phyloP scores from a whole-genome alignment of 2,888 invertebrate genomes.

The Agapetus fuscipes region DNA sequence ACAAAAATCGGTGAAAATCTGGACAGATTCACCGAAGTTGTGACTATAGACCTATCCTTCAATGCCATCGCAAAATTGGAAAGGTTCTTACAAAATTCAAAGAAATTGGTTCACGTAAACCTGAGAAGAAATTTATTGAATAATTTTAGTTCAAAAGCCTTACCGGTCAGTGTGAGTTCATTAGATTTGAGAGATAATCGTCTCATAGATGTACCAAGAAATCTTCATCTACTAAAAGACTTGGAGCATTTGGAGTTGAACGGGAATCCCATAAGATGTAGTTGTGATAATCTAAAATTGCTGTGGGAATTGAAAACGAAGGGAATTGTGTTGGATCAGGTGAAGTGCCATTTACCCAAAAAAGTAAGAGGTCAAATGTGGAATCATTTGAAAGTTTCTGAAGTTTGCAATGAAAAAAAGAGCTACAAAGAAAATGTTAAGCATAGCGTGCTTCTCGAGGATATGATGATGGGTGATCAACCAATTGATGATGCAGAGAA shows the following conservation, averaged over 20 bases:
- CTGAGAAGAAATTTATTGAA: slow-evolving; percentile 52
- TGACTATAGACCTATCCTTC: slow-evolving; percentile 53
- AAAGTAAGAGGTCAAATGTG: slow-evolving; percentile 45
- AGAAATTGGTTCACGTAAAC: slow-evolving; percentile 48
- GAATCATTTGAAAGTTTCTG: slow-evolving; percentile 47
- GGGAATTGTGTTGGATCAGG: slow-evolving; percentile 45
- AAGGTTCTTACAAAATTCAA: slow-evolving; percentile 47
- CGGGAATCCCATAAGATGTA: slow-evolving; percentile 61
- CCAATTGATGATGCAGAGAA: slow-evolving; percentile 35
- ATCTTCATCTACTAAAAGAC: slow-evolving; percentile 43
- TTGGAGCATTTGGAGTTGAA: slow-evolving; percentile 55
- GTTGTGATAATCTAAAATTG: slow-evolving; percentile 55
- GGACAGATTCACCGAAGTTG: slow-evolving; percentile 49
- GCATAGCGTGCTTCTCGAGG: slow-evolving; percentile 31
- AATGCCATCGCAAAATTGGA: slow-evolving; percentile 50
- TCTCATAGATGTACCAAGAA: slow-evolving; percentile 48
- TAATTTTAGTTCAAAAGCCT: slow-evolving; percentile 39
- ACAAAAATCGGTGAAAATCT: slow-evolving; percentile 47
- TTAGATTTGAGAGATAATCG: slow-evolving; percentile 55
- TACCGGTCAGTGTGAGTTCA: slow-evolving; percentile 50
- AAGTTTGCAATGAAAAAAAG: slow-evolving; percentile 44
- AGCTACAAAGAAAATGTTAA: slow-evolving; percentile 3
- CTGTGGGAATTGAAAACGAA: slow-evolving; percentile 50
- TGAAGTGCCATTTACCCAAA: slow-evolving; percentile 46
- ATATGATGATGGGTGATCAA: slow-evolving; percentile 57